phyloP scores from a whole-genome alignment of 2,113 vertebrate genomes.

The Apistogramma diplotaenia region DNA sequence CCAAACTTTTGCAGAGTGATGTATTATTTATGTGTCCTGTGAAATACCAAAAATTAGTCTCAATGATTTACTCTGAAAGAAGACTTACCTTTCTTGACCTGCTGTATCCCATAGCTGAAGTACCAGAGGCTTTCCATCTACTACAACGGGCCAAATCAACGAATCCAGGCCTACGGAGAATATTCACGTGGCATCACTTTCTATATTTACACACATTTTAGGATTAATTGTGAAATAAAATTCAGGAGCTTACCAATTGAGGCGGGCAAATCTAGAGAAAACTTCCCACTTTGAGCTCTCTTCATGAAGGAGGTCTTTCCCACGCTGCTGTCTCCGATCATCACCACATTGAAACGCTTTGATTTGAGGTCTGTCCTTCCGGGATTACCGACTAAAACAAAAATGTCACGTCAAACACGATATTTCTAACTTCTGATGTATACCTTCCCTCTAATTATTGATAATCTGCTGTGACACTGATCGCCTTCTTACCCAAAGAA shows the following conservation, averaged over 20 bases:
- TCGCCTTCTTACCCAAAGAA: slow-evolving; percentile 40
- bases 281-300: slow-evolving; percentile 77
- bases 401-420: background rate
- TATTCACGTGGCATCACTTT: background rate
- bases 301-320: slow-evolving; percentile 92
- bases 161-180: slow-evolving; percentile 85
- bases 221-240: background rate
- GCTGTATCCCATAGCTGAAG: slow-evolving; percentile 95
- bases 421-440: background rate
- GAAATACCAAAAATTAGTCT: background rate
- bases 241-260: slow-evolving; percentile 84
- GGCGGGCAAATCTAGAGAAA: slow-evolving; percentile 65
- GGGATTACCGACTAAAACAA: background rate
- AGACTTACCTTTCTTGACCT: slow-evolving; percentile 89
- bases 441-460: background rate
- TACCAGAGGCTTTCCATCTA: slow-evolving; percentile 79
- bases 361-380: slow-evolving; percentile 26
- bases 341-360: slow-evolving; percentile 83
- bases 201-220: background rate
- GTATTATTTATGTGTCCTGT: background rate
- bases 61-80: background rate
- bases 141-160: slow-evolving; percentile 78
- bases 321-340: slow-evolving; percentile 87
- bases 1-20: background rate
- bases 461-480: background rate